phyloP scores from a whole-genome alignment of 2,797 vertebrate genomes.

The Micropoecilia bifurca region DNA sequence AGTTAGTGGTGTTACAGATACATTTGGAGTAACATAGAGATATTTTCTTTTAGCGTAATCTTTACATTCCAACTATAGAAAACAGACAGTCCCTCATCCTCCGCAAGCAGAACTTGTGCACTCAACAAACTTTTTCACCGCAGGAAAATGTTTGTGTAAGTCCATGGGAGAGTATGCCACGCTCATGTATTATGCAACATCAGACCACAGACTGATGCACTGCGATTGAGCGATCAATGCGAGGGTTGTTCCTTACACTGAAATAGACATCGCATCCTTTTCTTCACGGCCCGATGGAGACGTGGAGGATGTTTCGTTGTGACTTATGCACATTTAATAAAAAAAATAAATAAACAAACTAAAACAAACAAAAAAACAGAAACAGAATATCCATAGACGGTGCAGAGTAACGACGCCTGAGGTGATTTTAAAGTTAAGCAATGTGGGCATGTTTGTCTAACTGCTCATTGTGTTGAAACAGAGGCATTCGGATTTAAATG shows the following conservation, averaged over 20 bases:
- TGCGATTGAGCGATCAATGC: background rate
- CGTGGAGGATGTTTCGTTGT: background rate
- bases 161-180: background rate
- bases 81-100: background rate
- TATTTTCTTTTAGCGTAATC: background rate
- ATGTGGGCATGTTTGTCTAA: constrained; percentile 24
- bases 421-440: background rate
- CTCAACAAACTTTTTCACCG: background rate
- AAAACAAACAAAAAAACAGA: background rate
- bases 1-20: background rate
- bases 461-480: constrained; percentile 35
- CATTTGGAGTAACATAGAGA: background rate
- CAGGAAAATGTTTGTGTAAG: background rate
- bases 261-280: constrained; percentile 1
- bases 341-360: background rate
- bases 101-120: background rate
- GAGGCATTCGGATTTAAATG: constrained; percentile 42
- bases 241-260: background rate
- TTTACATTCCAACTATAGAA: background rate
- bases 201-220: constrained; percentile 11
- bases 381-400: background rate
- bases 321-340: background rate
- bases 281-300: background rate
- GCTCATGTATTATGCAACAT: background rate
- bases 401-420: background rate